phyloP scores from a whole-genome alignment of 2,888 invertebrate species.

The Uloborus plumipes region DNA sequence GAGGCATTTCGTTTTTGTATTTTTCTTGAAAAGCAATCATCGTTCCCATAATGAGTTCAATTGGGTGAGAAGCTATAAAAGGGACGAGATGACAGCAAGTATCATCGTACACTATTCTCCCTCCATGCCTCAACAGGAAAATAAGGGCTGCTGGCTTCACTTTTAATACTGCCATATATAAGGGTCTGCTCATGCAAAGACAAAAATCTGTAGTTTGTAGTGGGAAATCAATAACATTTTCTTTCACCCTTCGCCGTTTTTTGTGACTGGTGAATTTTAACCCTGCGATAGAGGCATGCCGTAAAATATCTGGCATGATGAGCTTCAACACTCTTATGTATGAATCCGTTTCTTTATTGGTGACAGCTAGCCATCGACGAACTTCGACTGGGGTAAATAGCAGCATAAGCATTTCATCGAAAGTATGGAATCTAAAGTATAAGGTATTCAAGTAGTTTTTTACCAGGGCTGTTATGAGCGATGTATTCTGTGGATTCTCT shows the following conservation, averaged over 20 bases:
- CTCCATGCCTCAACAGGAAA: conserved; percentile 43
- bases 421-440: conserved; percentile 39
- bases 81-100: conserved; percentile 2
- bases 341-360: neutral
- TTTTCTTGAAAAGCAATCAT: conserved; percentile 9
- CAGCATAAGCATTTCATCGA: conserved; percentile 45
- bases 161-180: conserved; percentile 44
- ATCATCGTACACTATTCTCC: conserved; percentile 45
- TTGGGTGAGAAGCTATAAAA: conserved; percentile 8
- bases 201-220: conserved; percentile 47
- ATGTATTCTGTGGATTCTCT: no score
- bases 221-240: conserved; percentile 44
- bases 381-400: conserved; percentile 31
- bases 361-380: neutral
- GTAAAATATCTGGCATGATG: conserved; percentile 36
- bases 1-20: neutral
- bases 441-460: conserved; percentile 41
- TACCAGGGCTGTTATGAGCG: conserved; percentile 10
- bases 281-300: neutral
- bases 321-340: conserved; percentile 12
- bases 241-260: neutral
- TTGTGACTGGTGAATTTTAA: conserved; percentile 15
- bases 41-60: conserved; percentile 30
- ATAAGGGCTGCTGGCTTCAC: conserved; percentile 21
- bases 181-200: conserved; percentile 47